Base-by-base conservation (phyloP, 2,888 invertebrate species). In the Leucophenga montana region DNA sequence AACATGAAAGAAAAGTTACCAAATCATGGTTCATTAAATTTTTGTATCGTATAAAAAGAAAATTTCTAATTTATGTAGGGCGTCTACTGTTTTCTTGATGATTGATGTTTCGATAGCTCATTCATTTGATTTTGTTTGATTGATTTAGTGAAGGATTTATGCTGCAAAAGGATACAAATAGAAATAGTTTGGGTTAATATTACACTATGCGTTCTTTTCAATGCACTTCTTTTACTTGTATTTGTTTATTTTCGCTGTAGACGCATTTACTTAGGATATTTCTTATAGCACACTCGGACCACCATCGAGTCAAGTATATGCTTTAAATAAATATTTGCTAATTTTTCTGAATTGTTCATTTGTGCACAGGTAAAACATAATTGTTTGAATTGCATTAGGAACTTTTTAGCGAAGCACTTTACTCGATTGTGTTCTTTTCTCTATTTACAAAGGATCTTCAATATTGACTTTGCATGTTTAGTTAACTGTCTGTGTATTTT, bases 21-120 rank as follows among this genome's bases (percentile, higher is more conserved):
- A 64, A 56, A 66, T 66, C 66, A 66, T 56, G 66, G 44, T 44
- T 54, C 44, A 56, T 66, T 54, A 53, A 22, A 20, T 66, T 56
- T 39, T 56, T 48, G 64, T 22, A 53, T 27, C 4, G 27, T 66
- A 18, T 16, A 50, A 44, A 2, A n/a, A 31, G 27, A 11, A 33
- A 46, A 3, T 27, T 56, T 22, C 27, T 6, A 20, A 22, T 6
- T 20, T 11, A 13, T 22, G 3, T 14, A 13, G 56, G 9, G 54
- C 56, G 66, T 20, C 27, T n/a, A 31, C 27, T 14, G n/a, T 57
- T 27, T 65, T 31, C 48, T 65, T 31, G 13, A 27, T 31, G 14
- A 22, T 14, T 56, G 56, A 66, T 56, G 16, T 61, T 39, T 56
- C 50, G 65, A 50, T 50, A 48, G 31, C 11, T 5, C 39, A 39